Percentiles rank a stretch among this genome's conserved stretches.
These are phyloP conservation scores for Lordiphosa andalusiaca DNA, from an alignment of 2,888 invertebrate species.

Conservation along the genomic window DNA sequence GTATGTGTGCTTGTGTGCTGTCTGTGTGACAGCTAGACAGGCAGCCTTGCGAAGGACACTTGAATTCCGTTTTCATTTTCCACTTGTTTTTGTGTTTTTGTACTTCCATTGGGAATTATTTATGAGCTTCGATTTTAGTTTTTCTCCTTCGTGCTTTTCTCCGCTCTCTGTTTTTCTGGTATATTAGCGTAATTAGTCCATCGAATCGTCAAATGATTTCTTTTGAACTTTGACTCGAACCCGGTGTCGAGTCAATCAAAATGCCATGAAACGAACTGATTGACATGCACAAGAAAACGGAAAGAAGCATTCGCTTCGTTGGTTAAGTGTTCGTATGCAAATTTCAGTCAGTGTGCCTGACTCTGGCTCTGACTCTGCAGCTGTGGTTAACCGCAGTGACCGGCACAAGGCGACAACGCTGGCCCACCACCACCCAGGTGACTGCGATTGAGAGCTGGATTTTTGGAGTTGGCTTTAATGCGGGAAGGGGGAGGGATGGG, in stretches of 20 bases:
- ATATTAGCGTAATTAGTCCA: slow-evolving; percentile 58
- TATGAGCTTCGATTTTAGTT: slow-evolving; percentile 46
- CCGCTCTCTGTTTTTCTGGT: slow-evolving; percentile 3
- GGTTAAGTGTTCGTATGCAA: slow-evolving; percentile 31
- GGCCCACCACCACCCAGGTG: slow-evolving; percentile 10
- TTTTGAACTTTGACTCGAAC: slow-evolving; percentile 20
- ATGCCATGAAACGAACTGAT: slow-evolving; percentile 33
- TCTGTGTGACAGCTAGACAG: slow-evolving; percentile 1
- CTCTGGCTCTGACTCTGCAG: slow-evolving; percentile 15
- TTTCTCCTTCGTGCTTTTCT: slow-evolving; percentile 9
- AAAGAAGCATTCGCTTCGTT: slow-evolving; percentile 1
- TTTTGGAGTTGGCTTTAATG: neutral
- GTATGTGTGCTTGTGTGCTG: slow-evolving; percentile 18
- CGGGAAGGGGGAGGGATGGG: neutral
- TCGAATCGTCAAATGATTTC: slow-evolving; percentile 10
- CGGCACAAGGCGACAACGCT: slow-evolving; percentile 7
- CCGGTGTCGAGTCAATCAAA: slow-evolving; percentile 19
- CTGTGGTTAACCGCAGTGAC: slow-evolving; percentile 29
- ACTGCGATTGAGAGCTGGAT: neutral
- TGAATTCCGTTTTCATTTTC: slow-evolving; percentile 14
- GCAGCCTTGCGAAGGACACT: slow-evolving; percentile 1
- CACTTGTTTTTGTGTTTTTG: slow-evolving; percentile 16
- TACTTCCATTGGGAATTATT: slow-evolving; percentile 50
- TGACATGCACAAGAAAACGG: slow-evolving; percentile 37
- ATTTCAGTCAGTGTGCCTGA: slow-evolving; percentile 33